Percentiles rank a stretch among this genome's conserved stretches.
Conservation (phyloP, 2,797 vertebrate genomes). For the Propithecus deckenii region DNA sequence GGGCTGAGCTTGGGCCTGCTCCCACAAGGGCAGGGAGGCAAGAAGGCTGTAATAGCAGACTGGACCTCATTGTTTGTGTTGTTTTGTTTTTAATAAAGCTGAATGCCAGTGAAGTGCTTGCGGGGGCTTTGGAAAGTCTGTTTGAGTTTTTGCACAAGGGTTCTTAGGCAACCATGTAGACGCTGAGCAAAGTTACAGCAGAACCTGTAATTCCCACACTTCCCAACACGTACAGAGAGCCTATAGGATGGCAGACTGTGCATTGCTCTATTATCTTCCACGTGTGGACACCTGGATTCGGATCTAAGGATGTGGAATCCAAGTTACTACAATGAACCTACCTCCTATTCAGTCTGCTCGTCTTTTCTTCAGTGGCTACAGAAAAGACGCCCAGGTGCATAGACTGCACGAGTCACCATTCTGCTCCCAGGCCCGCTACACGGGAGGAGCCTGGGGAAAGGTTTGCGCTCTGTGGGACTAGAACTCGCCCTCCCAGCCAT, state of each 20-base stretch:
- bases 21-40: accelerated
- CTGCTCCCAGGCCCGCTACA: accelerated
- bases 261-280: neutral
- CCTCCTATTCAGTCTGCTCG: accelerated
- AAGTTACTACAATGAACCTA: accelerated
- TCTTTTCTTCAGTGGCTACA: accelerated
- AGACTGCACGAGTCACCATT: accelerated
- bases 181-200: accelerated
- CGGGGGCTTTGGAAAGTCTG: neutral
- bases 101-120: accelerated
- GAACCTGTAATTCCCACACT: accelerated
- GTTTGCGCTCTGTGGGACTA: accelerated
- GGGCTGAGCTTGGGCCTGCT: neutral
- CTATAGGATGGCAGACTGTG: accelerated
- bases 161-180: accelerated
- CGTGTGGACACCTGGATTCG: neutral
- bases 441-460: accelerated
- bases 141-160: neutral
- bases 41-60: accelerated
- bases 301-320: neutral
- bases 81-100: neutral
- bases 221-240: neutral
- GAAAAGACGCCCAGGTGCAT: accelerated
- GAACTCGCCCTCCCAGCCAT: neutral
- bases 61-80: accelerated